Evolutionary conservation across 2,113 vertebrate species (phyloP).

Genomic region (Xiphophorus couchianus): DNA sequence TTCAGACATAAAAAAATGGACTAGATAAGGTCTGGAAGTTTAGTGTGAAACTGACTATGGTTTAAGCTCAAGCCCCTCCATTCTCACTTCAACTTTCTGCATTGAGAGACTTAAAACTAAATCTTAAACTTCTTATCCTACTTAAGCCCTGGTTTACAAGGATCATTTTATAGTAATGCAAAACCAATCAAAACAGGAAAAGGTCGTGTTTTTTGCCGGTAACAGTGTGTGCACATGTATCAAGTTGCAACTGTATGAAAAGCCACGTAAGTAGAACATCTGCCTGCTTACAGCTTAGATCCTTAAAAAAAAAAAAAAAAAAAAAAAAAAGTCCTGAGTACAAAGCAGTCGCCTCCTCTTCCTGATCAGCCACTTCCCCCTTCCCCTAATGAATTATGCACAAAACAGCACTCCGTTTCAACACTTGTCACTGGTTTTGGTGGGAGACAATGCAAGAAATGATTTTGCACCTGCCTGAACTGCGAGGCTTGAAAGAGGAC

Average conservation of each 20-base stretch:
- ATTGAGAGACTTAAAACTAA: slow-evolving; percentile 28
- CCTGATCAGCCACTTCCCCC: slow-evolving; percentile 39
- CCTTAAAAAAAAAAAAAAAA: neutral
- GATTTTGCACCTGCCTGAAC: slow-evolving; percentile 18
- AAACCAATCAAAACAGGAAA: slow-evolving; percentile 45
- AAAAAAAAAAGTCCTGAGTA: slow-evolving; percentile 17
- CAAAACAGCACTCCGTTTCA: slow-evolving; percentile 51
- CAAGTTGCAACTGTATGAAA: neutral
- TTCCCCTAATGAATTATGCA: slow-evolving; percentile 33
- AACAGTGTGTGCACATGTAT: neutral
- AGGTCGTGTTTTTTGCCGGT: slow-evolving; percentile 1
- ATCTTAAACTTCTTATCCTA: slow-evolving; percentile 56
- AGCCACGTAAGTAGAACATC: neutral
- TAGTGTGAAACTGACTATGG: slow-evolving; percentile 7
- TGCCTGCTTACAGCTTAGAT: slow-evolving; percentile 3
- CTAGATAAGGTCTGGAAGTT: slow-evolving; percentile 7
- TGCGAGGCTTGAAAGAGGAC: slow-evolving; percentile 4
- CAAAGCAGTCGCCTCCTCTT: slow-evolving; percentile 45
- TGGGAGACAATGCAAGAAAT: slow-evolving; percentile 36
- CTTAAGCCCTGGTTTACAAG: slow-evolving; percentile 47
- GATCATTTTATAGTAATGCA: slow-evolving; percentile 36
- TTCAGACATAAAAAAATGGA: slow-evolving; percentile 3
- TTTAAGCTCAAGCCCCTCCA: neutral
- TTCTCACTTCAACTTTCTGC: slow-evolving; percentile 25
- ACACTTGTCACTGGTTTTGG: slow-evolving; percentile 58